These are phyloP conservation scores for Periophthalmodon schlosseri DNA, from an alignment of 2,113 vertebrate genomes.

Conservation along the genomic window DNA sequence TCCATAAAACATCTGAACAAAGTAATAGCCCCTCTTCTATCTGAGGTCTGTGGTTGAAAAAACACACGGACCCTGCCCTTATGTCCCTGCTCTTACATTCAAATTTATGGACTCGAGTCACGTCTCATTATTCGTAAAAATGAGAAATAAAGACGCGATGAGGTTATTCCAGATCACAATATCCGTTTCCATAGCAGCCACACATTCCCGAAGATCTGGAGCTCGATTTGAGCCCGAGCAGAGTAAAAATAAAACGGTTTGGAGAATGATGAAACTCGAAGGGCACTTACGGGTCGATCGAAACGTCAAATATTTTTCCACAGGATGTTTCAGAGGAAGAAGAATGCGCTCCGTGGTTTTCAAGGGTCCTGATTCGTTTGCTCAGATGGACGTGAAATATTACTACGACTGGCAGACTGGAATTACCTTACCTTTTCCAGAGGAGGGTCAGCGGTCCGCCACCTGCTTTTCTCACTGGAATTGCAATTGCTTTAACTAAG, in stretches of 20 bases:
- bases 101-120: not conserved
- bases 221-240: not conserved
- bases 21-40: not conserved
- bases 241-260: conserved; percentile 1
- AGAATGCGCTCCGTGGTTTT: not conserved
- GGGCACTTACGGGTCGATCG: not conserved
- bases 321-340: not conserved
- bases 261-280: not conserved
- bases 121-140: not conserved
- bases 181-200: not conserved
- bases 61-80: not conserved
- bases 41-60: not conserved
- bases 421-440: too few species aligned
- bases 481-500: too few species aligned
- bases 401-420: not conserved
- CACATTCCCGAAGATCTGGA: not conserved
- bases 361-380: not conserved
- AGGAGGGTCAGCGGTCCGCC: too few species aligned
- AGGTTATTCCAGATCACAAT: not conserved
- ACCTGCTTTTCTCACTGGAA: too few species aligned
- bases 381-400: not conserved
- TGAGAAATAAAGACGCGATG: too few species aligned
- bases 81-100: too few species aligned
- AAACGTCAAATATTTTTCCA: not conserved
- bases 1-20: not conserved